phyloP scores from a whole-genome alignment of 2,888 invertebrate species.

The Coenonympha glycerion region DNA sequence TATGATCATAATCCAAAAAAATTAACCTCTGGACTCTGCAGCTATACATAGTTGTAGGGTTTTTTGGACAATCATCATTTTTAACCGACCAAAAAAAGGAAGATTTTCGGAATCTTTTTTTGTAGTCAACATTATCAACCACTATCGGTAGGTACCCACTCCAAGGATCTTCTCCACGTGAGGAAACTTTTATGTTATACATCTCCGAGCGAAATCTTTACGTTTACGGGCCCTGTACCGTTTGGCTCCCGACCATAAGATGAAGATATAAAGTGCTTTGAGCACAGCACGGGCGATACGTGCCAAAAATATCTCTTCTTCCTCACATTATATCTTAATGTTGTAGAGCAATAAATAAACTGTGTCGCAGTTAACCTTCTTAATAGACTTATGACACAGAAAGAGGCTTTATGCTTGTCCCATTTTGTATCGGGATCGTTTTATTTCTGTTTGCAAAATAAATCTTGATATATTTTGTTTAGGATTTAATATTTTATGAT shows the following conservation, averaged over 20 bases:
- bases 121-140: too few relatives aligned
- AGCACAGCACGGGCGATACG: constrained; percentile 17
- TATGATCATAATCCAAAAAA: too few relatives aligned
- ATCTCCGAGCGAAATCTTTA: background rate
- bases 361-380: constrained; percentile 19
- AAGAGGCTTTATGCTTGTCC: constrained; percentile 6
- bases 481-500: background rate
- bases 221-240: constrained; percentile 4
- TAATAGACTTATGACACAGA: constrained; percentile 16
- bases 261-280: constrained; percentile 8
- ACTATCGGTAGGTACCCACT: too few relatives aligned
- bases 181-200: background rate
- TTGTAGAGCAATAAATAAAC: constrained; percentile 23
- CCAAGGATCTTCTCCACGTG: too few relatives aligned
- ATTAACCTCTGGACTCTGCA: too few relatives aligned
- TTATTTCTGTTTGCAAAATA: background rate
- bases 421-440: background rate
- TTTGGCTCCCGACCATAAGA: constrained; percentile 18
- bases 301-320: constrained; percentile 24
- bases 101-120: too few relatives aligned
- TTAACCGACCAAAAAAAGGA: too few relatives aligned
- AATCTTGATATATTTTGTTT: background rate
- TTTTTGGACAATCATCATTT: too few relatives aligned
- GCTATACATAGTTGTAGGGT: too few relatives aligned
- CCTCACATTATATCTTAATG: constrained; percentile 19